Conservation (phyloP, 2,797 vertebrate species). For the Cuculus canorus region DNA sequence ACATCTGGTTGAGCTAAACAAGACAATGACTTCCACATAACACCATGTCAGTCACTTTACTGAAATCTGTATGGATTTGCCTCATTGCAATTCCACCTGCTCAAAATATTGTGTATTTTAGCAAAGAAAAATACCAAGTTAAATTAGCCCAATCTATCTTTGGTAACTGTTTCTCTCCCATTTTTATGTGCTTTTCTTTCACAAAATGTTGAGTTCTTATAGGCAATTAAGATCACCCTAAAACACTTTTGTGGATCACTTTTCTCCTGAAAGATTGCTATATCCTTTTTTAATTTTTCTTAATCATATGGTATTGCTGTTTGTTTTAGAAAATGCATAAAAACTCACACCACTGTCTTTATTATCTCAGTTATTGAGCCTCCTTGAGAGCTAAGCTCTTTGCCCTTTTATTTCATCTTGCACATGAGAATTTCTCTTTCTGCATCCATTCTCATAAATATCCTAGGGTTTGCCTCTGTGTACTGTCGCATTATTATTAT, state of each 20-base stretch:
- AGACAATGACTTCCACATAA: background rate
- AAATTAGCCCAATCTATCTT: background rate
- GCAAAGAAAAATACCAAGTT: background rate
- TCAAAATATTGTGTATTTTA: background rate
- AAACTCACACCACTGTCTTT: background rate
- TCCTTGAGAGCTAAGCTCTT: background rate
- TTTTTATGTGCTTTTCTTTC: background rate
- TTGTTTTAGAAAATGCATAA: background rate
- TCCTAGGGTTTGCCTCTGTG: background rate
- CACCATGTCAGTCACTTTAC: background rate
- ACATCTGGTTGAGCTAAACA: background rate
- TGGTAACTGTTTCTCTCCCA: background rate
- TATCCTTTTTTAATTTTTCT: background rate
- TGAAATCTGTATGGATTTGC: background rate
- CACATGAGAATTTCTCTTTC: background rate
- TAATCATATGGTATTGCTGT: background rate
- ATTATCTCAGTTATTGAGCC: background rate
- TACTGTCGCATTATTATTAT: background rate
- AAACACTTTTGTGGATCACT: background rate
- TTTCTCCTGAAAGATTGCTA: background rate
- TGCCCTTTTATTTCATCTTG: background rate
- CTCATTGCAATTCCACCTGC: background rate
- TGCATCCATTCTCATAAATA: background rate
- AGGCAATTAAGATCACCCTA: background rate
- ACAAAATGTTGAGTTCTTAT: background rate